A percentile compares a stretch with the other conserved stretches of the same genome.
These are phyloP conservation scores for Clarias laeviceps DNA, from an alignment of 2,797 vertebrate genomes.

Conservation along the genomic window DNA sequence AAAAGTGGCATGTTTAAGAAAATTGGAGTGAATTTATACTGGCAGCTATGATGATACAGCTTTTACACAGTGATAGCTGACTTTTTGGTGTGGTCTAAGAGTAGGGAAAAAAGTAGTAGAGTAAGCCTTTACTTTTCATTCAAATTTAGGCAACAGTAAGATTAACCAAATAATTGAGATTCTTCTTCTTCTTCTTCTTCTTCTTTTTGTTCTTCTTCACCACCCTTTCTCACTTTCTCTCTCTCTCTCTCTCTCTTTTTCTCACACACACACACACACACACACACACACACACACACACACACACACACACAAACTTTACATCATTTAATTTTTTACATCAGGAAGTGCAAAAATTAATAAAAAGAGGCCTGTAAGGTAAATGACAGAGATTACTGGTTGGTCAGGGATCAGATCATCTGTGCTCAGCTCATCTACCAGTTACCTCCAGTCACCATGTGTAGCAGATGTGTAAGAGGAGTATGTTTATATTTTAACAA, in stretches of 20 bases:
- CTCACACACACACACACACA: not conserved
- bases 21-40: not conserved
- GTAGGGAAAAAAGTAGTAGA: not conserved
- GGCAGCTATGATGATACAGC: not conserved
- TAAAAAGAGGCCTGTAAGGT: not conserved
- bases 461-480: no score
- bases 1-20: not conserved
- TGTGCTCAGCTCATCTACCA: not conserved
- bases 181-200: not conserved
- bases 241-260: not conserved
- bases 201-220: not conserved
- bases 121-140: not conserved
- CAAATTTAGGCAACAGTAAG: not conserved
- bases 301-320: not conserved
- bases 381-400: not conserved
- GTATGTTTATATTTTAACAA: no score
- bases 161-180: constrained; percentile 3
- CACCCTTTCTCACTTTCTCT: no score
- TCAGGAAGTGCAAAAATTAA: not conserved
- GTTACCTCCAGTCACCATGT: not conserved
- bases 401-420: not conserved
- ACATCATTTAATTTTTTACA: constrained; percentile 19
- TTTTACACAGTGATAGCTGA: not conserved
- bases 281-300: not conserved
- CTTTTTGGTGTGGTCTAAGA: not conserved